Base-by-base conservation (phyloP, 2,113 vertebrate species). In the Xiphophorus maculatus region DNA sequence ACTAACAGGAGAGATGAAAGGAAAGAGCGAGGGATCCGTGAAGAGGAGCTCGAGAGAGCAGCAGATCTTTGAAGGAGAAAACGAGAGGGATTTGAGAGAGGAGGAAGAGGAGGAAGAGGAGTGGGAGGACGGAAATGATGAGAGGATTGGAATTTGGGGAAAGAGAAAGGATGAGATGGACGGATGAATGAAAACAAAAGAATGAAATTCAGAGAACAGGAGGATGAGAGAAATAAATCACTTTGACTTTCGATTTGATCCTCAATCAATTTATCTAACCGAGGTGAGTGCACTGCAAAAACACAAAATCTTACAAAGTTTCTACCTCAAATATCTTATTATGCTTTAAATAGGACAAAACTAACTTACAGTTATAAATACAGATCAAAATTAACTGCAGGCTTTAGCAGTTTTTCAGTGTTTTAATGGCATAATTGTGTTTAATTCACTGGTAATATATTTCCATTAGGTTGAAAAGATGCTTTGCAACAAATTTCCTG, bases 1-100 rank as follows among this genome's bases (percentile, higher is more conserved):
- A n/a, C 22, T 27, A 76, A 68, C 1, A 35, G 58, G 29, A 40
- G 65, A 69, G 72, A 84, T 74, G 79, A 83, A 83, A 79, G 42
- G 54, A 81, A 64, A 66, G 77, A 68, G 77, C 29, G 74, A 76
- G 60, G 83, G 79, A 75, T 66, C 63, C 10, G 19, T 48, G 66
- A 76, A 71, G 63, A 79, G 74, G 79, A 76, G 85, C 66, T 14
- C 27, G 60, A 58, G 64, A 25, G 66, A 79, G 66, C 51, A 61
- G 17, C 35, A 67, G 58, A 67, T 61, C 28, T 77, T 73, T 80
- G 62, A 78, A 48, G 71, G 62, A 74, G 68, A 60, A 61, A 71
- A 73, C 29, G 11, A 62, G 63, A n/a, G 30, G 73, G 51, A 66
- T 60, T 69, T 35, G 30, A 69, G 33, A 44, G 51, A 7, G 14